Evolutionary conservation across 1,140 invertebrate species (phyloP).

Genomic region (Procambarus virginalis): DNA sequence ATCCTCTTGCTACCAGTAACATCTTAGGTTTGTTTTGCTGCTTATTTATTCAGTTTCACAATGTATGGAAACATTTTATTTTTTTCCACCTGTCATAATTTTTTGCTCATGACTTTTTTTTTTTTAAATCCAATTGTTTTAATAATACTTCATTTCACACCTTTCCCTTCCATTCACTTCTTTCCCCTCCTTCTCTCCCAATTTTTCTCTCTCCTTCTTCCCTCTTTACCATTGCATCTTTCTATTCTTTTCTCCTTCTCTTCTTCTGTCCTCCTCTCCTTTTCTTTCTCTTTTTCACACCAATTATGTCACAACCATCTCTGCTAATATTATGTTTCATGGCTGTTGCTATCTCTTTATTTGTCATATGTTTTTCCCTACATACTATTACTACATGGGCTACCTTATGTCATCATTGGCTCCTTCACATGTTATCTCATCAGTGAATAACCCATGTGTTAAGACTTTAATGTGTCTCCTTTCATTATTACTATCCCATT

Average conservation of each 20-base stretch:
- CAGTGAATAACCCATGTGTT: too few relatives aligned
- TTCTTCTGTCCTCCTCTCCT: neutral
- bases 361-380: too few relatives aligned
- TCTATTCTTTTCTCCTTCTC: neutral
- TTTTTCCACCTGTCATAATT: slow-evolving; percentile 9
- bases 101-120: neutral
- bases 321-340: neutral
- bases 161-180: neutral
- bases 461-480: too few relatives aligned
- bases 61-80: neutral
- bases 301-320: neutral
- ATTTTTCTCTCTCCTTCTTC: neutral
- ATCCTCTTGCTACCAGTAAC: slow-evolving; percentile 61
- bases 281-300: neutral
- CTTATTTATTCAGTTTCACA: slow-evolving; percentile 47
- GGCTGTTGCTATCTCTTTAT: too few relatives aligned
- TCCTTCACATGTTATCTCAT: too few relatives aligned
- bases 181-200: neutral
- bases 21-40: slow-evolving; percentile 64
- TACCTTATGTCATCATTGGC: too few relatives aligned
- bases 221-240: neutral
- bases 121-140: neutral
- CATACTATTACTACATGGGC: too few relatives aligned
- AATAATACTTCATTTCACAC: neutral
- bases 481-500: too few relatives aligned